These are phyloP conservation scores for Drosophila sechellia DNA, from an alignment of 1,140 invertebrate species.

Conservation along the genomic window DNA sequence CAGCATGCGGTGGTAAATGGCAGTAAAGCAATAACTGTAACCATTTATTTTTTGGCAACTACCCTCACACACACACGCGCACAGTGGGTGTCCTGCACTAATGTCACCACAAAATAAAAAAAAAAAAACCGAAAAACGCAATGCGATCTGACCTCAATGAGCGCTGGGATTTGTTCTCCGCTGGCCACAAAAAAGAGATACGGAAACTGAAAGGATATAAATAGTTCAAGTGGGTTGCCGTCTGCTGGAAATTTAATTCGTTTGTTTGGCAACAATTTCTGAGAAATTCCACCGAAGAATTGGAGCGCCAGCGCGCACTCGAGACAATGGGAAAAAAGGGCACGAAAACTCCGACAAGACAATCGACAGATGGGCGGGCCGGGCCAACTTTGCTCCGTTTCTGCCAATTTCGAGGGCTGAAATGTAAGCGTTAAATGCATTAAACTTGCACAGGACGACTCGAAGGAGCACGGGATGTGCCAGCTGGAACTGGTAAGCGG, in stretches of 20 bases:
- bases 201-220: slow-evolving; percentile 22
- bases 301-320: slow-evolving; percentile 19
- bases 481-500: slow-evolving; percentile 70
- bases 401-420: slow-evolving; percentile 71
- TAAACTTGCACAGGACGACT: slow-evolving; percentile 71
- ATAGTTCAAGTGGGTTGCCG: slow-evolving; percentile 43
- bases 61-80: slow-evolving; percentile 19
- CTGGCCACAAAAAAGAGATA: not conserved
- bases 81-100: slow-evolving; percentile 57
- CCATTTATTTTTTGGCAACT: slow-evolving; percentile 59
- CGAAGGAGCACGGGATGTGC: slow-evolving; percentile 49
- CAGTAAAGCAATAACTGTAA: slow-evolving; percentile 67
- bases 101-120: slow-evolving; percentile 57
- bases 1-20: slow-evolving; percentile 58
- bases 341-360: slow-evolving; percentile 17
- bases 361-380: slow-evolving; percentile 40
- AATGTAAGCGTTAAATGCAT: slow-evolving; percentile 78
- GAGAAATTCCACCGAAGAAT: slow-evolving; percentile 39
- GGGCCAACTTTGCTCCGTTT: slow-evolving; percentile 25
- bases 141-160: slow-evolving; percentile 63
- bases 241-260: slow-evolving; percentile 55
- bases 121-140: slow-evolving; percentile 16
- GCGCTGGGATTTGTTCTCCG: slow-evolving; percentile 36
- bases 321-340: slow-evolving; percentile 15
- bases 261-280: slow-evolving; percentile 51